Evolutionary conservation across 2,888 invertebrate species (phyloP), one percentile per base, ranked within the genome.

Genomic region (Tholera decimalis): DNA sequence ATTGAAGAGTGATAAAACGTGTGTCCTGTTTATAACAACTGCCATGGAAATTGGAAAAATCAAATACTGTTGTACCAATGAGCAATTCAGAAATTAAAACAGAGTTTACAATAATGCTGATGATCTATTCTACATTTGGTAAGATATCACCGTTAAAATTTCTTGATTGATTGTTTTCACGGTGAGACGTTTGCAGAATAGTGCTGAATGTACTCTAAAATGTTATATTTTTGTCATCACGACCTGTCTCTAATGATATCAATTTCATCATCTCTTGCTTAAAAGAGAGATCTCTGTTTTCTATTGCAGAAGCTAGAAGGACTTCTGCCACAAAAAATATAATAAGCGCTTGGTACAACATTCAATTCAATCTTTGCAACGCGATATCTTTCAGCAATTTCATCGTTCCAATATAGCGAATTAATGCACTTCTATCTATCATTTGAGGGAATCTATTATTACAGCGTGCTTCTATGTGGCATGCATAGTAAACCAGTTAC

Each of bases 1-100:
- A 41, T 41, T 7, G 18, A 26, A 28, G 6, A 63, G 47, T 54
- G 65, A 73, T 73, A 70, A 53, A 64, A 75, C 56, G 75, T 59
- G 73, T 64, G 30, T 30, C 24, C 43, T 53, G 28, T 53, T 26
- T 64, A 39, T 50, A 51, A 15, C n/a, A n/a, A 18, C 18, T 35
- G 43, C 20, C 9, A 9, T 22, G 8, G 28, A 30, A 53, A 37
- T 7, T 39, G 30, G 47, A 41, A 60, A 46, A 47, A 35, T 9
- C 18, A 0, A 37, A 35, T 39, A 11, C 8, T 9, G 18, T 26
- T 22, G n/a, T 1, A 24, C 9, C 26, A 11, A 56, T 28, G 28
- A 47, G 41, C 18, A 53, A 22, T 41, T 20, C 9, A 1, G 6
- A 9, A 24, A 7, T 47, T 28, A 20, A 13, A 39, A 44, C 3